Conservation (phyloP, 2,113 vertebrate genomes). For the Cyphomyrus discorhynchus region DNA sequence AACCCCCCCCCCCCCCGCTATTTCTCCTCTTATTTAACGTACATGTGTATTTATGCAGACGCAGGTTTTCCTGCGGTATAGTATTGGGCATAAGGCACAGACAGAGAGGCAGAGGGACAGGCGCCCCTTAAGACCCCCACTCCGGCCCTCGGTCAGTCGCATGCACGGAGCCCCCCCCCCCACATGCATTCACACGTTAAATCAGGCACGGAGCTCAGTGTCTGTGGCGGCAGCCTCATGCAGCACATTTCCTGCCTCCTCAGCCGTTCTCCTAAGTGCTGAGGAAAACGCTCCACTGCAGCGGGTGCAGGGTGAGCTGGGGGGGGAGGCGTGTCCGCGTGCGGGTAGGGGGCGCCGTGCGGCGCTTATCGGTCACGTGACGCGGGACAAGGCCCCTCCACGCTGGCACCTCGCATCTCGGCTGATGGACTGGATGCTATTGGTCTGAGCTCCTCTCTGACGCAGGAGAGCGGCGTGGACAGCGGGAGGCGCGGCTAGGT, state of each 20-base stretch:
- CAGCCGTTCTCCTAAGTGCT: conserved; percentile 10
- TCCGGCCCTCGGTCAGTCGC: background rate
- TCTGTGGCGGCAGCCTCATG: background rate
- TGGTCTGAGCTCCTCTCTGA: background rate
- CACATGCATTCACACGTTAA: background rate
- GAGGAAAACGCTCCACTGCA: conserved; percentile 5
- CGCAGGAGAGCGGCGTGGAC: background rate
- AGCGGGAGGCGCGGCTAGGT: background rate
- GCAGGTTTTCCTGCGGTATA: background rate
- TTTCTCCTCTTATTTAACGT: background rate
- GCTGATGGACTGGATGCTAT: background rate
- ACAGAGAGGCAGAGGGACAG: background rate
- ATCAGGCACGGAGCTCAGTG: background rate
- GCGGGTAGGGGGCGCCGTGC: background rate
- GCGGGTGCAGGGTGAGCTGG: background rate
- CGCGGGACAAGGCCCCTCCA: background rate
- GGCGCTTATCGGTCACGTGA: background rate
- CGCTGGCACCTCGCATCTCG: background rate
- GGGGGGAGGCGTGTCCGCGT: background rate
- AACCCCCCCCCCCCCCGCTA: background rate
- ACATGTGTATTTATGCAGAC: background rate
- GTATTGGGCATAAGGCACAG: background rate
- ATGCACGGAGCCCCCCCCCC: background rate
- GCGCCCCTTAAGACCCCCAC: background rate
- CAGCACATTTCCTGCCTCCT: background rate